A percentile compares a stretch with the other conserved stretches of the same genome.
These are phyloP conservation scores for Leucopsar rothschildi DNA, from an alignment of 2,113 vertebrate genomes.

Conservation along the genomic window DNA sequence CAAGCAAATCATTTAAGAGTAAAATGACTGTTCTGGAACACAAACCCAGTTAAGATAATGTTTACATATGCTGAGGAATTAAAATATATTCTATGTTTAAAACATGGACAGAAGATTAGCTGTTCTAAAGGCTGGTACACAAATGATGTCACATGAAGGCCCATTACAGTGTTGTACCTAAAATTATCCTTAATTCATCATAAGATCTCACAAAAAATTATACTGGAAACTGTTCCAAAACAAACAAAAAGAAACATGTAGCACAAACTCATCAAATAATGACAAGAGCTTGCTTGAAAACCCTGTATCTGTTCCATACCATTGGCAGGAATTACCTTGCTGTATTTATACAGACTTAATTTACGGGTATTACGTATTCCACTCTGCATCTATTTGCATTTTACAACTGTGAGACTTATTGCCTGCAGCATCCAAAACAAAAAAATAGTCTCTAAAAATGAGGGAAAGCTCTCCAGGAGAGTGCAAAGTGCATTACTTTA, in stretches of 20 bases:
- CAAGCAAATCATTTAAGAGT: constrained; percentile 41
- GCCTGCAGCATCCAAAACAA: not conserved
- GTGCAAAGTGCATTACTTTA: constrained; percentile 71
- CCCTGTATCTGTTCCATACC: not conserved
- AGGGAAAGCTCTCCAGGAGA: constrained; percentile 29
- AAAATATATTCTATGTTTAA: not conserved
- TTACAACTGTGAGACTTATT: not conserved
- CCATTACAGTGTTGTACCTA: not conserved
- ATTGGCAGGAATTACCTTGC: not conserved
- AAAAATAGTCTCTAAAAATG: not conserved
- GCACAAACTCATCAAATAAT: not conserved
- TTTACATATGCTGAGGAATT: not conserved
- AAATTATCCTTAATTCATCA: not conserved
- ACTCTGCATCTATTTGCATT: constrained; percentile 10
- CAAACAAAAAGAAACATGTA: not conserved
- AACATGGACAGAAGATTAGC: not conserved
- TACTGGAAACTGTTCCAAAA: not conserved
- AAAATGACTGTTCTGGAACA: constrained; percentile 15
- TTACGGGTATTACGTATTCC: not conserved
- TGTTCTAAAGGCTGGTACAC: not conserved
- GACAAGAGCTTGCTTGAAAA: not conserved
- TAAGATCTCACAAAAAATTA: not conserved
- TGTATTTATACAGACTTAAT: not conserved
- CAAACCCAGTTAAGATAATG: constrained; percentile 11
- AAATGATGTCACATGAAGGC: not conserved